Conservation (phyloP, 2,113 vertebrate species). For the Columba livia region DNA sequence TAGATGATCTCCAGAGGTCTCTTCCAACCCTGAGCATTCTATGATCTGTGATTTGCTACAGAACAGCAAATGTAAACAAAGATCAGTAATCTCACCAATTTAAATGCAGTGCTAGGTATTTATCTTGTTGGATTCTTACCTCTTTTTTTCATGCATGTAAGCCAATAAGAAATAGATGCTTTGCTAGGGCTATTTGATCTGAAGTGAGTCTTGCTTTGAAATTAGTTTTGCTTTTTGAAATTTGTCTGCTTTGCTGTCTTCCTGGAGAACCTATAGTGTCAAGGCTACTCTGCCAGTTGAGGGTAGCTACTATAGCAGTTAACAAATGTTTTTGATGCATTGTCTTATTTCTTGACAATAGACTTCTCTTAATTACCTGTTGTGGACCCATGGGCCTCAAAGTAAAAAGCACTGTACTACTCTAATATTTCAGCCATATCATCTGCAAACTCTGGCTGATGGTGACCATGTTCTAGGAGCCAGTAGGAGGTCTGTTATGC, state of each 20-base stretch:
- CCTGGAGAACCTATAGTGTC: background rate
- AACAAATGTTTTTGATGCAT: background rate
- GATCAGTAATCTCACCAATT: conserved; percentile 39
- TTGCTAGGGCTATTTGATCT: conserved; percentile 4
- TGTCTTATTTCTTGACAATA: background rate
- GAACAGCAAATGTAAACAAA: conserved; percentile 55
- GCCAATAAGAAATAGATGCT: background rate
- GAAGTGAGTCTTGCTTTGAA: conserved; percentile 15
- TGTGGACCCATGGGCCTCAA: background rate
- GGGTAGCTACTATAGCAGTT: background rate
- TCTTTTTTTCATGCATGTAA: background rate
- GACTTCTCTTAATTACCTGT: background rate
- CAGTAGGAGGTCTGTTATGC: background rate
- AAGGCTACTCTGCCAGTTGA: background rate
- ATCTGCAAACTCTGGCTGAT: background rate
- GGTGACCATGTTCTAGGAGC: background rate
- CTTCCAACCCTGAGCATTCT: no score
- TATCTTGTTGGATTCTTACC: conserved; percentile 30
- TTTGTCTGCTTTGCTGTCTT: background rate
- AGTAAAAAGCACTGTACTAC: background rate
- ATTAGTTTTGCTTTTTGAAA: background rate
- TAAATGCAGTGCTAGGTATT: conserved; percentile 18
- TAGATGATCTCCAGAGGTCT: no score
- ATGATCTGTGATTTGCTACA: background rate
- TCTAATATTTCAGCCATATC: background rate